Evolutionary conservation across 2,888 invertebrate species (phyloP).

Genomic region (Sarcophaga caerulescens): DNA sequence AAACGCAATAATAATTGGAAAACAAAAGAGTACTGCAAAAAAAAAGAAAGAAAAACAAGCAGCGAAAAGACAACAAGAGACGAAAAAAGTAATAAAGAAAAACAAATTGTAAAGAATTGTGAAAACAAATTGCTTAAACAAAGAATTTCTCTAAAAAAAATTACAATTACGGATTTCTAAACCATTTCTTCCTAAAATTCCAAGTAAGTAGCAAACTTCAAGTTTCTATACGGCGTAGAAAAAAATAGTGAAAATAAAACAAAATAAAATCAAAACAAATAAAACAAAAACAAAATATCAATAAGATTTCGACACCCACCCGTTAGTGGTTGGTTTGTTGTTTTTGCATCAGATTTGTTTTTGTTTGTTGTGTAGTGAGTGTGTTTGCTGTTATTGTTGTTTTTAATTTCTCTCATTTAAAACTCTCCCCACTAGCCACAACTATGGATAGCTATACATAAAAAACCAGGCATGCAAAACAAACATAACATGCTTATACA

Average conservation of each 20-base stretch:
- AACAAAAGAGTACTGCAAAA: conserved; percentile 58
- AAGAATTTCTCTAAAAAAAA: conserved; percentile 31
- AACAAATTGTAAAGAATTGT: conserved; percentile 48
- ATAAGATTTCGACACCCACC: conserved; percentile 60
- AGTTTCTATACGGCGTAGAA: background rate
- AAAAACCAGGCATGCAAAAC: background rate
- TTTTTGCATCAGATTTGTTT: background rate
- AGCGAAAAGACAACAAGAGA: background rate
- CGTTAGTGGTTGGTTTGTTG: conserved; percentile 15
- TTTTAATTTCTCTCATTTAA: background rate
- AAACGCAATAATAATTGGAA: conserved; percentile 63
- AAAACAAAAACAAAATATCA: conserved; percentile 43
- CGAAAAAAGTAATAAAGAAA: conserved; percentile 26
- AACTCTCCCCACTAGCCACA: background rate
- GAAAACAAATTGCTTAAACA: conserved; percentile 31
- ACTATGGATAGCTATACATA: background rate
- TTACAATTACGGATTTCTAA: background rate
- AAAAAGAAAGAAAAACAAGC: conserved; percentile 23
- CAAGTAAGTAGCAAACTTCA: conserved; percentile 50
- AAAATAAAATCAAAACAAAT: conserved; percentile 1
- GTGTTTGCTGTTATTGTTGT: background rate
- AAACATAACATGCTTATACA: background rate
- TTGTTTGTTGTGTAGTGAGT: background rate
- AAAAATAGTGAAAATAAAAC: background rate
- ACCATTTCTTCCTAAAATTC: background rate